phyloP scores from a whole-genome alignment of 2,888 invertebrate species.

The Eupithecia dodoneata region DNA sequence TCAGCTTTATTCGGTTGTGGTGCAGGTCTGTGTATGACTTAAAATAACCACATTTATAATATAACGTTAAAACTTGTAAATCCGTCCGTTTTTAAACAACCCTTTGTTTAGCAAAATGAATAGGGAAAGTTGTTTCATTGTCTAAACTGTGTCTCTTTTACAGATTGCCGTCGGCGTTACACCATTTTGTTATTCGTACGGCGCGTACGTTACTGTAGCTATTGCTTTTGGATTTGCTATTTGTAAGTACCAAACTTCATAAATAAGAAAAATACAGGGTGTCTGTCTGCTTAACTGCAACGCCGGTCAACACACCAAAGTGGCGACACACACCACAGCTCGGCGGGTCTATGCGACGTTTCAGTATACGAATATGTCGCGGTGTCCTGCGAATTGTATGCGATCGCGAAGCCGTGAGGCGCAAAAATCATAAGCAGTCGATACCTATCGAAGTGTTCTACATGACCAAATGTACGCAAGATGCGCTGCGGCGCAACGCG shows the following conservation, averaged over 20 bases:
- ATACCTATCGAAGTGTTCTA: not conserved
- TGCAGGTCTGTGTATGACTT: too few species aligned
- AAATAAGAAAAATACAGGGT: not conserved
- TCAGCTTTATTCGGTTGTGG: too few species aligned
- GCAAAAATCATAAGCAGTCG: not conserved
- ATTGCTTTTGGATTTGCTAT: slow-evolving; percentile 96
- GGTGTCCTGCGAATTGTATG: too few species aligned
- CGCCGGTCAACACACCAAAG: not conserved
- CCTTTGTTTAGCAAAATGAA: not conserved
- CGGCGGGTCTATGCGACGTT: not conserved
- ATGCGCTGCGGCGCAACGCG: not conserved
- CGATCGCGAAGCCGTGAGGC: too few species aligned
- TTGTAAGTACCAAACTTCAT: slow-evolving; percentile 84
- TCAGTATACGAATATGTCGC: not conserved
- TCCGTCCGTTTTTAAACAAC: not conserved
- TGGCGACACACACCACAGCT: not conserved
- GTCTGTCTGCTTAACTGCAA: not conserved
- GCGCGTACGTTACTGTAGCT: slow-evolving; percentile 90
- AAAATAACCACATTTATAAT: too few species aligned
- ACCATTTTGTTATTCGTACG: slow-evolving; percentile 92
- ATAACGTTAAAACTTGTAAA: too few species aligned
- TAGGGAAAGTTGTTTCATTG: not conserved
- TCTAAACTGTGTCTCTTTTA: not conserved
- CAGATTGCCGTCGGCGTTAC: slow-evolving; percentile 89
- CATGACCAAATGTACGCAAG: not conserved